Percentiles rank a stretch among this genome's conserved stretches.
These are phyloP conservation scores for Cheilosia soror DNA, from an alignment of 2,888 invertebrate species.

Conservation along the genomic window DNA sequence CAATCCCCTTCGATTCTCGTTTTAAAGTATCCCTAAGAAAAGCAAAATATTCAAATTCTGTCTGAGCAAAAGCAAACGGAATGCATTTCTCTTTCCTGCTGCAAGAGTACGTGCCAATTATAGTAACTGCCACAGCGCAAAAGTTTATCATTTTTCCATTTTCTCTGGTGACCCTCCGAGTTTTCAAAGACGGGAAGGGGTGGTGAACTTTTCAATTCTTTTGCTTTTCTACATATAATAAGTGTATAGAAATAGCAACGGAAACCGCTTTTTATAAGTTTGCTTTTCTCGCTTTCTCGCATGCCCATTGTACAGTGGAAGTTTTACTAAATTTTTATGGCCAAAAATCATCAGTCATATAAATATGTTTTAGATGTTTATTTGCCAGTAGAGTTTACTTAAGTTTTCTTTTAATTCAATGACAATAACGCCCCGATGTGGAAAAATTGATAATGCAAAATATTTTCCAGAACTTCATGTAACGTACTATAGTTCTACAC, in stretches of 20 bases:
- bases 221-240: background rate
- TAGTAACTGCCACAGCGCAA: conserved; percentile 68
- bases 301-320: background rate
- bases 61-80: conserved; percentile 3
- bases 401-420: no score
- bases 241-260: conserved; percentile 2
- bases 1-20: no score
- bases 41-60: conserved; percentile 29
- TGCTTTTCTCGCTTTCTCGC: background rate
- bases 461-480: no score
- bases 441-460: no score
- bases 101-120: conserved; percentile 68
- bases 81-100: conserved; percentile 39
- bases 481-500: no score
- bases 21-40: conserved; percentile 33
- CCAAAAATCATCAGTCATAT: background rate
- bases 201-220: conserved; percentile 50
- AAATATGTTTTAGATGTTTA: no score
- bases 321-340: background rate
- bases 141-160: conserved; percentile 75
- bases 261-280: background rate
- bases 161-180: conserved; percentile 49
- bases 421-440: no score
- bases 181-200: conserved; percentile 28
- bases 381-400: no score